Base-by-base conservation (phyloP, 2,888 invertebrate genomes). In the Lasioglossum leucozonium region DNA sequence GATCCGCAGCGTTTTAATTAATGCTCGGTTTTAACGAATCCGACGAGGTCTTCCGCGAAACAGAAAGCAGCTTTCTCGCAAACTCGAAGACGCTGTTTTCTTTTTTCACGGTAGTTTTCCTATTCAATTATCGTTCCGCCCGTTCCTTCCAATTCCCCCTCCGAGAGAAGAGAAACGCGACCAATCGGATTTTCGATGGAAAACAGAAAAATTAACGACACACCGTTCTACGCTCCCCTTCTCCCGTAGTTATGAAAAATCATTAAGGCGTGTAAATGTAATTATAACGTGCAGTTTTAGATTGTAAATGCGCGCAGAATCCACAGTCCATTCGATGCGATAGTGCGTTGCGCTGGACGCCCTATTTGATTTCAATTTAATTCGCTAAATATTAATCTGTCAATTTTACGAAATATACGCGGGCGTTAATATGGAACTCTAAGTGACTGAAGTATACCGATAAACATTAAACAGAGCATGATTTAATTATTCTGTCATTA, bases 1-100 rank as follows among this genome's bases (percentile, higher is more conserved):
- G 72, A 75, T 78, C 74, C 42, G n/a, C n/a, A 79, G 77, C 67
- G 77, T 79, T 83, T 82, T 65, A 80, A 86, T 82, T 77, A 77
- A 82, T 40, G 69, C 67, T 11, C 37, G 22, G 5, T 40, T 37
- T 40, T 40, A 37, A 69, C 69, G 13, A 69, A 69, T 40, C n/a
- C 69, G 37, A 13, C 40, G n/a, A 40, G 0, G 22, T 30, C 16
- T 62, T 16, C 13, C 0, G 8, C 34, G 16, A 30, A 62, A 62
- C 62, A 34, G 30, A 62, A 30, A 62, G 16, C 62, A 62, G 16
- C 34, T 18, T 5, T 18, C 62, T 18, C 26, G 13, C 13, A 18
- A 30, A 8, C 62, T 18, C 13, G 62, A 18, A 62, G 18, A 62
- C 62, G 3, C 30, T 18, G 18, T 34, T 62, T 16, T 30, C 62